These are phyloP conservation scores for Branchipolynoe longqiensis DNA, from an alignment of 2,888 invertebrate genomes.

Conservation along the genomic window DNA sequence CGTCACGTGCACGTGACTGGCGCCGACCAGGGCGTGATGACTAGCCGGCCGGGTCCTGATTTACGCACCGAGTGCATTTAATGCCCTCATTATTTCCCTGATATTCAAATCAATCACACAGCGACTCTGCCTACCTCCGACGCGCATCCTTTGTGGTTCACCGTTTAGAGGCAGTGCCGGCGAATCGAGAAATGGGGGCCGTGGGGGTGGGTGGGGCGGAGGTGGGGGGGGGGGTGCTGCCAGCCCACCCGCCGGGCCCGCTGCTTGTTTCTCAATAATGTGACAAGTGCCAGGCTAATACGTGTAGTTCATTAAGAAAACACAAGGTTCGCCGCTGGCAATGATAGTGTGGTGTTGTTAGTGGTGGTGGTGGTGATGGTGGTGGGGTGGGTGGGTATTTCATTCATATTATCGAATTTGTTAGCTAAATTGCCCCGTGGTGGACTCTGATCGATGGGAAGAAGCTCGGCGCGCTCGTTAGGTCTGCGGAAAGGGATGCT, in stretches of 20 bases:
- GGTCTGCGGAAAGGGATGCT: too few species aligned
- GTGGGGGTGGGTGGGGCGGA: too few species aligned
- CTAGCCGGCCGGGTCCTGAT: slow-evolving; percentile 21
- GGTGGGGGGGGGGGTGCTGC: neutral
- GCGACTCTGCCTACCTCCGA: neutral
- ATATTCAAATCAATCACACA: slow-evolving; percentile 54
- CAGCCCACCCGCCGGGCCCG: neutral
- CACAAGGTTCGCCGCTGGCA: neutral
- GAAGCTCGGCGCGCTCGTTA: too few species aligned
- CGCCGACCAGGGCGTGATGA: slow-evolving; percentile 31
- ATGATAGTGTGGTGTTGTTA: slow-evolving; percentile 2
- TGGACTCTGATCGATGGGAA: too few species aligned
- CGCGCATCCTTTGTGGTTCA: slow-evolving; percentile 22
- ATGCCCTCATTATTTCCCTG: slow-evolving; percentile 54
- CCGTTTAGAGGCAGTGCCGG: slow-evolving; percentile 26
- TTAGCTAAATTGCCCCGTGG: too few species aligned
- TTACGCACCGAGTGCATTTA: slow-evolving; percentile 47
- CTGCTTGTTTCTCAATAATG: slow-evolving; percentile 30
- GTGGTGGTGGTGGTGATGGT: too few species aligned
- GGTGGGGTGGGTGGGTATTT: too few species aligned
- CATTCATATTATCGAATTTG: neutral
- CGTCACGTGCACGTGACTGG: neutral
- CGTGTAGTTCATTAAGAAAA: slow-evolving; percentile 1
- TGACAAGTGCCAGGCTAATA: slow-evolving; percentile 38
- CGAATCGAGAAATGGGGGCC: too few species aligned